Base-by-base conservation (phyloP, 1,140 invertebrate genomes). In the Saxidomus purpurata region DNA sequence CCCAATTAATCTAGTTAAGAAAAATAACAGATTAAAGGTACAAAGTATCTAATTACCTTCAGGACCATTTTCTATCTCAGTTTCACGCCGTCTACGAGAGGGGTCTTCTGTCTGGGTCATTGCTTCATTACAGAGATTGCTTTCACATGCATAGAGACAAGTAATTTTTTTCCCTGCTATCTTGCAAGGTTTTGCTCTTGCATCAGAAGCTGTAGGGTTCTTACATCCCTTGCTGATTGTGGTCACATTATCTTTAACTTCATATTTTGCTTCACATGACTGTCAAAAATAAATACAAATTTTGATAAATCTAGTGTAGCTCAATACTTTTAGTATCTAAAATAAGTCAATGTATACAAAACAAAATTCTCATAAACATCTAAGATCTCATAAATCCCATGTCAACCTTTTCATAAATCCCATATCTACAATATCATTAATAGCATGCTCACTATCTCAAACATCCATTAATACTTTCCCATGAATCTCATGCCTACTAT, bases 201-300 rank as follows among this genome's bases (percentile, higher is more conserved):
- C 59, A n/a, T n/a, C 25, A n/a, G 28, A 25, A 13, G 83, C 36
- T 19, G 17, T 15, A 15, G 63, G 61, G 15, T 71, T 85, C 22
- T 49, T 76, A 34, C 83, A 85, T 49, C 38, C 63, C 49, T 74
- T 85, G 13, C 63, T 74, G 8, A 85, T 71, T 36, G 15, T 34
- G 6, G n/a, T 49, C 8, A 49, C 34, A 25, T 52, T 40, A 22
- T 55, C n/a, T 25, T 71, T 52, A 22, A 22, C 28, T 49, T 40
- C 47, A 49, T 31, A n/a, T 31, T 19, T 47, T 17, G 69, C 38
- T 4, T 40, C n/a, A 31, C 83, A 85, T 6, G 69, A 31, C 83
- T 85, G 83, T 55, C 22, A 55, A 43, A n/a, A 71, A 67, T 3
- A 67, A 67, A n/a, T 15, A 61, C 25, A 13, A 76, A 36, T 76